Evolutionary conservation across 2,888 invertebrate genomes (phyloP).

Genomic region (Tetheella fluctuosa): DNA sequence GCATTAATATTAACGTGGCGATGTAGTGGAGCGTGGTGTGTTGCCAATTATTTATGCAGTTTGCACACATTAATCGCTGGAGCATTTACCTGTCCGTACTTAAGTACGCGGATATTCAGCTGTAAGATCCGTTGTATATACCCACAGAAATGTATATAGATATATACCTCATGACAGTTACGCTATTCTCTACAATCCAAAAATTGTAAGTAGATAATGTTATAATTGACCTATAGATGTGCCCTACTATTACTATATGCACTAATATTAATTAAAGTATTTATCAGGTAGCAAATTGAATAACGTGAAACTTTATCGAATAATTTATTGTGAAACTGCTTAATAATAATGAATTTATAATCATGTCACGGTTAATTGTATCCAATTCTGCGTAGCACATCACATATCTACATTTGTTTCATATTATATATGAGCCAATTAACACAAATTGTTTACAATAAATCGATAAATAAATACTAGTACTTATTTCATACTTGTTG

Average conservation of each 20-base stretch:
- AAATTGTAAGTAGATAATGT: conserved; percentile 14
- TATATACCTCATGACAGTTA: conserved; percentile 19
- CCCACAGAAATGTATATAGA: no score
- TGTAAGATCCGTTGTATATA: conserved; percentile 25
- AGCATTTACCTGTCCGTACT: conserved; percentile 48
- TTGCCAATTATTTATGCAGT: conserved; percentile 55
- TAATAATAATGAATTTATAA: no score
- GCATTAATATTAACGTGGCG: conserved; percentile 30
- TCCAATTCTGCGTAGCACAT: no score
- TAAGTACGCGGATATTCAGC: conserved; percentile 48
- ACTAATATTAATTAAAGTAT: no score
- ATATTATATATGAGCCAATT: neutral
- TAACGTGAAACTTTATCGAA: no score
- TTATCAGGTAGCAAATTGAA: no score
- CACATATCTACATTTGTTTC: no score
- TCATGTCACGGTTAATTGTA: no score
- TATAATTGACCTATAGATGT: neutral
- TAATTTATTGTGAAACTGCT: no score
- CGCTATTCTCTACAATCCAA: conserved; percentile 18
- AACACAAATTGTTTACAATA: no score
- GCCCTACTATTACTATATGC: no score
- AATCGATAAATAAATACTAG: neutral
- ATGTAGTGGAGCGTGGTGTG: conserved; percentile 26
- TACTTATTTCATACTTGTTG: neutral
- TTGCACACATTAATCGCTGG: conserved; percentile 55